A percentile compares a stretch with the other conserved stretches of the same genome.
Evolutionary conservation across 2,113 vertebrate genomes (phyloP).

Genomic region (Xiphophorus maculatus): DNA sequence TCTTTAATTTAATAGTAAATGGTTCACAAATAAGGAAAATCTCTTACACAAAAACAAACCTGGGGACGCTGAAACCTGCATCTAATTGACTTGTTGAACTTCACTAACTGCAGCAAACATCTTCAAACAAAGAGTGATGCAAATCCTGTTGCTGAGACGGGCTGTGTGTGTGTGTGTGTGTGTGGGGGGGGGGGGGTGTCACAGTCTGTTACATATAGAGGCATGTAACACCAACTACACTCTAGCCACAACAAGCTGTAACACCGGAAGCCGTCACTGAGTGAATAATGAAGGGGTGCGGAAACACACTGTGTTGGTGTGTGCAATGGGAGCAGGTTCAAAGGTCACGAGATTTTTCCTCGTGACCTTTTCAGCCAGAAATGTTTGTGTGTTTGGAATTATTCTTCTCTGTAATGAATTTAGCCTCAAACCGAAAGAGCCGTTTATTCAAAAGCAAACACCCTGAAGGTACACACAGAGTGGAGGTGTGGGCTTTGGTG

Average conservation of each 20-base stretch:
- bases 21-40: too few relatives aligned
- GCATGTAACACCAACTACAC: too few relatives aligned
- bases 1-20: too few relatives aligned
- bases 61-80: too few relatives aligned
- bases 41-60: too few relatives aligned
- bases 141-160: too few relatives aligned
- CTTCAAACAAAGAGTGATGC: too few relatives aligned
- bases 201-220: too few relatives aligned
- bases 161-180: too few relatives aligned
- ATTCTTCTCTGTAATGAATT: conserved; percentile 13
- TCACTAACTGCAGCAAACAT: too few relatives aligned
- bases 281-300: neutral
- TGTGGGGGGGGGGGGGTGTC: too few relatives aligned
- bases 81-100: too few relatives aligned
- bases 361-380: neutral
- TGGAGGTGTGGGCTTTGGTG: conserved; percentile 33
- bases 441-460: neutral
- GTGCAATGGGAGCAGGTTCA: neutral
- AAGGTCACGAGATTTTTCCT: neutral
- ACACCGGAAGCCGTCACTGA: neutral
- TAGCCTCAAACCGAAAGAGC: conserved; percentile 12
- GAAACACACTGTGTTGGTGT: neutral
- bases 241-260: neutral
- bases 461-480: conserved; percentile 9
- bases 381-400: conserved; percentile 20